Percentiles rank a stretch among this genome's conserved stretches.
phyloP scores from a whole-genome alignment of 2,797 vertebrate genomes.

The Microctenopoma stevenorrisi region DNA sequence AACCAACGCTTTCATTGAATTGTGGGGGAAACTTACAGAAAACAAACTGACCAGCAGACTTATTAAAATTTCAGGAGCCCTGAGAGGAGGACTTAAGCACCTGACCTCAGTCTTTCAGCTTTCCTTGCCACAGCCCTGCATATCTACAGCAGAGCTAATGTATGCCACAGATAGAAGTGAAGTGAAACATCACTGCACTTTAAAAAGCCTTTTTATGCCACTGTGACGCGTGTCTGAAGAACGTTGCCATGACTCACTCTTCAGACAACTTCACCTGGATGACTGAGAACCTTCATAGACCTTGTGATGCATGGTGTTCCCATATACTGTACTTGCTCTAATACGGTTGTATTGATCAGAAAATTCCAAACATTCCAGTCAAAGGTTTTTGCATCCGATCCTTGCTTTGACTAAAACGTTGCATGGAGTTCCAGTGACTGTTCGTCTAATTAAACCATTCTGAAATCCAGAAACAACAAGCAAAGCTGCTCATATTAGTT shows the following conservation, averaged over 20 bases:
- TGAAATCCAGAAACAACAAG: not conserved
- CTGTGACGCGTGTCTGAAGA: too few species aligned
- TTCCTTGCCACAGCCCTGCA: not conserved
- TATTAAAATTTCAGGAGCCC: not conserved
- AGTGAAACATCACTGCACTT: not conserved
- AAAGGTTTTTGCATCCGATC: conserved; percentile 38
- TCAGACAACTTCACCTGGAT: too few species aligned
- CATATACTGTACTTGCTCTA: too few species aligned
- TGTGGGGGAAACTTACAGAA: not conserved
- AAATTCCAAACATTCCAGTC: conserved; percentile 36
- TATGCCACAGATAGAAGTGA: too few species aligned
- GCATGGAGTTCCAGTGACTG: not conserved
- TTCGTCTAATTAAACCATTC: conserved; percentile 42
- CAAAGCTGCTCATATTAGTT: not conserved
- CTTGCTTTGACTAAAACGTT: conserved; percentile 22
- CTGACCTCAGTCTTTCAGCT: not conserved
- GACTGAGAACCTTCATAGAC: too few species aligned
- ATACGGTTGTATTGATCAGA: not conserved
- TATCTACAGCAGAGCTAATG: not conserved
- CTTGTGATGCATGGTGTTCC: too few species aligned
- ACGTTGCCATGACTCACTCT: too few species aligned
- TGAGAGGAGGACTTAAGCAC: not conserved
- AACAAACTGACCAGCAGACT: not conserved
- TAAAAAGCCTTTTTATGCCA: not conserved
- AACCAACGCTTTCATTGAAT: not conserved